Conservation (phyloP, 2,888 invertebrate species). For the Nemotelus pantherinus region DNA sequence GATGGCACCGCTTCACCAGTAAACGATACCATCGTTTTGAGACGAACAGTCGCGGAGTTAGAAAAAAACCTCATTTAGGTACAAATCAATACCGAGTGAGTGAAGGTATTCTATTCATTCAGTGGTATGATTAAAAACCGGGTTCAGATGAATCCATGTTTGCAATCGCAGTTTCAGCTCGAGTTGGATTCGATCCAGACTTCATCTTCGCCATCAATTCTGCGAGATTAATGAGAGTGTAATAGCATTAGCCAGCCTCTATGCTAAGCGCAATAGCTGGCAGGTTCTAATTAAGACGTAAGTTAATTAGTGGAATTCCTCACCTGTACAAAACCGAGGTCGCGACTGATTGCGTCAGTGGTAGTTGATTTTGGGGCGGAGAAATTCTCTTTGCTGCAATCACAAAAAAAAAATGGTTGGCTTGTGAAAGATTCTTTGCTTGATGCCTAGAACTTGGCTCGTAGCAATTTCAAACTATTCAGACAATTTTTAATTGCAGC, state of each 20-base stretch:
- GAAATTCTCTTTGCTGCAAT: conserved; percentile 17
- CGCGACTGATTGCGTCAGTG: neutral
- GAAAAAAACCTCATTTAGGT: conserved; percentile 33
- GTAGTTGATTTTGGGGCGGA: conserved; percentile 46
- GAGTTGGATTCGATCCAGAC: neutral
- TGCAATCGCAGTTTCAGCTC: neutral
- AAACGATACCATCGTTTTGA: conserved; percentile 28
- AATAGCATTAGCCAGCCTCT: conserved; percentile 49
- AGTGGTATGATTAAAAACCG: no score
- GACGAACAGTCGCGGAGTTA: no score
- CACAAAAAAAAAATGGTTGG: neutral
- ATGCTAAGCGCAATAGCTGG: conserved; percentile 48
- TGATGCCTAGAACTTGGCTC: no score
- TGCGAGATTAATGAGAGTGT: conserved; percentile 49
- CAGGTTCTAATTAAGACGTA: conserved; percentile 50
- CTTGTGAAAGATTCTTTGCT: no score
- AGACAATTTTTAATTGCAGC: no score
- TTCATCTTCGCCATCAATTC: conserved; percentile 9
- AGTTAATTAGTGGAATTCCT: conserved; percentile 51
- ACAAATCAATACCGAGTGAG: neutral
- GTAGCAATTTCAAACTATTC: no score
- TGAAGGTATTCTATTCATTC: no score
- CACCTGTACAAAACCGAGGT: conserved; percentile 37
- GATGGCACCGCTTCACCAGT: conserved; percentile 32
- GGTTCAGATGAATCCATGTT: neutral